These are phyloP conservation scores for Sorex fumeus DNA, from an alignment of 2,113 vertebrate species.

Conservation along the genomic window DNA sequence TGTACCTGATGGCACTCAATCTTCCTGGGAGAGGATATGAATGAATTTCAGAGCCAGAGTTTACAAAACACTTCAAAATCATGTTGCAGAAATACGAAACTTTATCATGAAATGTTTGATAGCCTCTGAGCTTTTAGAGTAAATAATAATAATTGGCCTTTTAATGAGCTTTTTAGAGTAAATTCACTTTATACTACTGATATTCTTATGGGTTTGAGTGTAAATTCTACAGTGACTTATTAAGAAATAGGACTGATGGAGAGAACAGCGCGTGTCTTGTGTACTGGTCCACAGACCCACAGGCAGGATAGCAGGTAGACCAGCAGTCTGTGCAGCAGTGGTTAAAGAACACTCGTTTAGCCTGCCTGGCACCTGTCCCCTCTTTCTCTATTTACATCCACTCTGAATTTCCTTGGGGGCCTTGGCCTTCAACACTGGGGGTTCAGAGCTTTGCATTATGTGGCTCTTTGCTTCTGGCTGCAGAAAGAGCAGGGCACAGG, in stretches of 20 bases:
- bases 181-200: neutral
- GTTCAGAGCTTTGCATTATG: neutral
- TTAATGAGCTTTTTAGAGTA: constrained; percentile 53
- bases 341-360: no score
- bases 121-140: constrained; percentile 2
- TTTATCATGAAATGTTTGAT: constrained; percentile 32
- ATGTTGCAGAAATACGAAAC: constrained; percentile 15
- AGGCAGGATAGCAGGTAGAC: no score
- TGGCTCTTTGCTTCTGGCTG: neutral
- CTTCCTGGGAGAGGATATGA: constrained; percentile 29
- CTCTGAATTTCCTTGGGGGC: neutral
- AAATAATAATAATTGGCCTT: no score
- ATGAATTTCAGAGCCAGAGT: constrained; percentile 15
- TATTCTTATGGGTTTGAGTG: constrained; percentile 40
- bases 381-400: neutral
- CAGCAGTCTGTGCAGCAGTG: no score
- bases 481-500: no score
- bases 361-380: no score
- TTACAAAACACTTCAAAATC: constrained; percentile 50
- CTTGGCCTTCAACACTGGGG: no score
- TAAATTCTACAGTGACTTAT: constrained; percentile 44
- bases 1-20: constrained; percentile 44
- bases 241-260: constrained; percentile 51
- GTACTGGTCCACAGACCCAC: no score
- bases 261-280: neutral